Base-by-base conservation (phyloP, 2,888 invertebrate genomes). In the Ametastegia equiseti region DNA sequence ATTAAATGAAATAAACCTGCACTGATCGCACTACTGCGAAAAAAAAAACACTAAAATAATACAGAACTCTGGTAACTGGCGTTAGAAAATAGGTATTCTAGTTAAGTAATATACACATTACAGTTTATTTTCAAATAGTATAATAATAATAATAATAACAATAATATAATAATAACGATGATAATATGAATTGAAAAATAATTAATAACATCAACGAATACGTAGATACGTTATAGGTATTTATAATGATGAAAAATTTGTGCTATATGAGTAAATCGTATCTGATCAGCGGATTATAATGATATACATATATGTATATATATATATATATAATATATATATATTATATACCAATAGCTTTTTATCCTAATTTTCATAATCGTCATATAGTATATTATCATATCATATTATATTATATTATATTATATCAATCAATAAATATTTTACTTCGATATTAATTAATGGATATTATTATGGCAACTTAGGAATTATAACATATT, bases 341-440 rank as follows among this genome's bases (percentile, higher is more conserved):
- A n/a, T 23, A 67, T 19, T 67, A 67, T 67, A 67, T 19, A 39
- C 15, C 87, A 87, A 88, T 90, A 90, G 90, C 88, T 88, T 88
- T 87, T 85, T 54, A 19, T 23, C 23, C n/a, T 23, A 23, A 42
- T 23, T 42, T 69, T 23, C 69, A 42, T 69, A 69, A 23, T 69
- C 23, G 42, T 69, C 27, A 67, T 42, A 67, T 47, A 47, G 27
- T 47, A 57, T 57, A 77, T 77, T 50, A n/a, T n/a, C n/a, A n/a
- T n/a, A n/a, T n/a, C n/a, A n/a, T n/a, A n/a, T n/a, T n/a, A n/a
- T n/a, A n/a, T n/a, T n/a, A n/a, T n/a, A n/a, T n/a, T n/a, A n/a
- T n/a, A n/a, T n/a, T n/a, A n/a, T n/a, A n/a, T 23, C 6, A 57
- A 57, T 77, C 33, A 77, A 77, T 77, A 77, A 77, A 77, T 57